Conservation (phyloP, 2,797 vertebrate genomes). For the Hippopotamyrus pictus region DNA sequence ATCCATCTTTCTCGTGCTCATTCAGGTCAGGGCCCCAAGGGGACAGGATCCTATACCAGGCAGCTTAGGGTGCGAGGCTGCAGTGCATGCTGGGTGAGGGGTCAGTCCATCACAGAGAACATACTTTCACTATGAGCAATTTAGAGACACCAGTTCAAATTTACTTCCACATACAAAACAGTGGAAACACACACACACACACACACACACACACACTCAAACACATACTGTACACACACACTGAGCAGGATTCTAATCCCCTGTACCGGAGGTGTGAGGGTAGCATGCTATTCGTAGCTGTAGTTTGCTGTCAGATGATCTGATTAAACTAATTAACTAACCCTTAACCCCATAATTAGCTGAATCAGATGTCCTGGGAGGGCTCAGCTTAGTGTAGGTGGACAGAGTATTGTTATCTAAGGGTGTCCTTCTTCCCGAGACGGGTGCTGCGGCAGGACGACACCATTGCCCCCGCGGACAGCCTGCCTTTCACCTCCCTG, state of each 20-base stretch:
- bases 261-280: neutral
- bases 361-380: neutral
- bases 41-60: neutral
- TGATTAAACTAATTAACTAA: neutral
- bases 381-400: neutral
- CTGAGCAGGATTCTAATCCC: neutral
- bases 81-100: neutral
- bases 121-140: neutral
- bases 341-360: neutral
- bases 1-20: neutral
- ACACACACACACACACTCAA: neutral
- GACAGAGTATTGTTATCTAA: neutral
- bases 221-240: neutral
- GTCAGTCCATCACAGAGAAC: neutral
- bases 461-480: conserved; percentile 70
- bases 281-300: neutral
- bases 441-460: conserved; percentile 43
- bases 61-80: neutral
- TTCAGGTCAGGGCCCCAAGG: neutral
- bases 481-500: conserved; percentile 81
- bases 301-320: neutral
- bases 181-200: neutral
- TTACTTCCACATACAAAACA: neutral
- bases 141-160: neutral
- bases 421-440: neutral